Conservation (phyloP, 2,797 vertebrate genomes). For the Valencia hispanica region DNA sequence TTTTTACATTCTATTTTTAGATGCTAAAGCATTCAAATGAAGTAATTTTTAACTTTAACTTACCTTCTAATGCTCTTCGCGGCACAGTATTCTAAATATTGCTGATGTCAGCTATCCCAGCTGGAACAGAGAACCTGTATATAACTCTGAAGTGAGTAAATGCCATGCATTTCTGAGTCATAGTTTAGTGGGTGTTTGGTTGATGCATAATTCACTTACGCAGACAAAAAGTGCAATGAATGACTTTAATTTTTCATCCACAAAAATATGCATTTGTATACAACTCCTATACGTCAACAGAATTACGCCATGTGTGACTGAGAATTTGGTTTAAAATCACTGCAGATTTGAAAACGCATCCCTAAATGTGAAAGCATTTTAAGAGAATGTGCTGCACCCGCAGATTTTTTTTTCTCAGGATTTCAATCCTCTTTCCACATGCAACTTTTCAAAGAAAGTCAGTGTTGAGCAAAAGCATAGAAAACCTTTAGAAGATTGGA, state of each 20-base stretch:
- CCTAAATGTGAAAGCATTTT: too few relatives aligned
- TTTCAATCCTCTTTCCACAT: too few relatives aligned
- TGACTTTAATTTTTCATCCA: not conserved
- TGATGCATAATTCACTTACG: constrained; percentile 23
- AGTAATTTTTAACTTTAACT: not conserved
- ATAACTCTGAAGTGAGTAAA: constrained; percentile 20
- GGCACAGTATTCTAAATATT: constrained; percentile 6
- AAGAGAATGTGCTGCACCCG: too few relatives aligned
- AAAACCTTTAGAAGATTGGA: too few relatives aligned
- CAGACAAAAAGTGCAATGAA: not conserved
- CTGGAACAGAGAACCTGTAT: constrained; percentile 8
- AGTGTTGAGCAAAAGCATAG: too few relatives aligned
- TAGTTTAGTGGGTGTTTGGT: constrained; percentile 16
- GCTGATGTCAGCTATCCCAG: constrained; percentile 5
- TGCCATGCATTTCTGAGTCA: constrained; percentile 12
- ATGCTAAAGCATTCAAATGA: constrained; percentile 8
- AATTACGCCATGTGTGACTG: not conserved
- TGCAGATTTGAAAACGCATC: not conserved
- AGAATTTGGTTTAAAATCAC: not conserved
- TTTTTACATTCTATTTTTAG: constrained; percentile 7
- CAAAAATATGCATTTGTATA: not conserved
- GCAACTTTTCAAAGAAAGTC: too few relatives aligned
- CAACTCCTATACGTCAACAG: not conserved
- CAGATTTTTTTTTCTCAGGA: too few relatives aligned
- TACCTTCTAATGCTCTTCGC: not conserved